Evolutionary conservation across 2,113 vertebrate species (phyloP), one percentile per base, ranked within the genome.

Genomic region (Apteryx mantelli): DNA sequence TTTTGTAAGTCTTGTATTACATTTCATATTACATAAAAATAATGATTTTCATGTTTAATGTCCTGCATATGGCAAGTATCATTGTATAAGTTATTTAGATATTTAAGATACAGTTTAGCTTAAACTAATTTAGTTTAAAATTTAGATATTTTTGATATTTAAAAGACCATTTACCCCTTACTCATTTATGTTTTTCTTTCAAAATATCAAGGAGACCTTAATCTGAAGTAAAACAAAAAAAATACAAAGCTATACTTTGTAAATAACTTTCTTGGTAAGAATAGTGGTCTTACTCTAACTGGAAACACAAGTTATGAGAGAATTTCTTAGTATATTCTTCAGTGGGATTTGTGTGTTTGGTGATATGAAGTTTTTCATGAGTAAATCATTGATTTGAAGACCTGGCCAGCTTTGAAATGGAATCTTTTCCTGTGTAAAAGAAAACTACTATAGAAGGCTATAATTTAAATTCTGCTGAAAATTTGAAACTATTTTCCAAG

Each of bases 161-260:
- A 69, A 36, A 22, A 17, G 13, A 10, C 0, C 2, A 26, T 60
- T 91, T 70, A 13, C 16, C 36, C 5, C 3, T 13, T 25, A 65
- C 0, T 19, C 20, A 34, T 56, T 7, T 2, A 11, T 40, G 0
- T 40, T 61, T 65, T 73, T 79, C 55, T 28, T 15, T 71, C 11
- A 40, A 88, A 91, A 36, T 34, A 5, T 11, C 3, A 63, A 66
- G 22, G 66, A 82, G 65, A 21, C 4, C 14, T 79, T 69, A 76
- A 86, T 3, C 13, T 46, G 8, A 81, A 64, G 26, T 4, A 36
- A 71, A 85, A 28, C 3, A 36, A 53, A 6, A 36, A 34, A 56
- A 42, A 46, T 1, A 8, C 2, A 21, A 55, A 83, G 3, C 19
- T 11, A 14, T 30, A 13, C 7, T 56, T 61, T 26, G 44, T 22